Evolutionary conservation across 2,888 invertebrate genomes (phyloP).

Genomic region (Lingula anatina): DNA sequence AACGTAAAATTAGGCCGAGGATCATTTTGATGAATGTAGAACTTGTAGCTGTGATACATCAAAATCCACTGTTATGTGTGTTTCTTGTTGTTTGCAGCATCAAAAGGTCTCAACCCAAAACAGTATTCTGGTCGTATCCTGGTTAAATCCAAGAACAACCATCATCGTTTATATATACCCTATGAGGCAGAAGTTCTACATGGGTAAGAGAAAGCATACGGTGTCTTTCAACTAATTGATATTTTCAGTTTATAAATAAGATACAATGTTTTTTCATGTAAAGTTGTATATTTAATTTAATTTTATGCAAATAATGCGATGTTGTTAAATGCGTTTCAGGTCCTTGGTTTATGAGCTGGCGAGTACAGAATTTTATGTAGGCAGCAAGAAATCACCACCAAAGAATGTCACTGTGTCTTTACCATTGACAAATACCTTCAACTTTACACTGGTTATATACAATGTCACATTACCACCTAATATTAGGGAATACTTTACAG

Average conservation of each 20-base stretch:
- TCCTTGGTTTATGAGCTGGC: conserved; percentile 52
- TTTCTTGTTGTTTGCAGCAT: conserved; percentile 38
- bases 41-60: no score
- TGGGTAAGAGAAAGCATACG: no score
- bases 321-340: no score
- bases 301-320: no score
- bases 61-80: no score
- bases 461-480: conserved; percentile 65
- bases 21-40: no score
- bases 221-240: no score
- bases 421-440: conserved; percentile 68
- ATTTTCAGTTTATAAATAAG: neutral
- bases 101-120: conserved; percentile 48
- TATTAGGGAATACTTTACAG: conserved; percentile 61
- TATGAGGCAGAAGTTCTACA: conserved; percentile 58
- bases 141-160: conserved; percentile 55
- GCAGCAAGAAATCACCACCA: conserved; percentile 32
- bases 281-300: no score
- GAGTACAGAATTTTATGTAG: conserved; percentile 53
- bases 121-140: conserved; percentile 55
- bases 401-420: conserved; percentile 55
- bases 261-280: neutral
- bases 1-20: no score
- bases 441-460: conserved; percentile 67
- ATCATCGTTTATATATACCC: conserved; percentile 61